Evolutionary conservation across 2,888 invertebrate species (phyloP), one percentile per base, ranked within the genome.

Genomic region (Clostera curtula): DNA sequence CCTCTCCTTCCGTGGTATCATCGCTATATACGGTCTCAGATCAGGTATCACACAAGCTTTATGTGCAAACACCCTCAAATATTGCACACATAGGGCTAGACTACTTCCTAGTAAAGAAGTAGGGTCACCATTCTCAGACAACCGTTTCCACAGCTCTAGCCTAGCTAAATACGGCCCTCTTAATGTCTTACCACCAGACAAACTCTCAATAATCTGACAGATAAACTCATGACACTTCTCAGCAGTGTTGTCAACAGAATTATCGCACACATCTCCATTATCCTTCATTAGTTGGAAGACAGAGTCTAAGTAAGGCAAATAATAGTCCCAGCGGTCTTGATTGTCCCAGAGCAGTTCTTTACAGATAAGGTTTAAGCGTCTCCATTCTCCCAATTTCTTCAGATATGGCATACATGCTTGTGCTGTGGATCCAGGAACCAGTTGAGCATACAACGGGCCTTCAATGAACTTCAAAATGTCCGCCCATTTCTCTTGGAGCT

Each of bases 41-140:
- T 98, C 97, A 5, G 90, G 88, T 34, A 94, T 93, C 34, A 93
- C 93, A 68, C 95, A 95, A 0, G 92, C 89, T 58, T 95, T 95
- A 50, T 92, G 89, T 2, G 96, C 96, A 72, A 97, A 97, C 43
- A 88, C 86, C 19, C 79, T 72, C 46, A 93, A 92, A 75, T 96
- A 97, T 48, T 92, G 89, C 35, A 91, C 82, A 60, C 96, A 88
- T 15, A 93, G 67, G 12, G 91, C 89, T 7, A 88, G 75, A 8
- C 88, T 86, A 51, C 90, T 88, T 1, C 91, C 91, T 11, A 89
- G 64, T 5, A 89, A 40, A 3, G 57, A 49, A 0, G 69, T 70
- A 6, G 88, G 86, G 51, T 89, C 86, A 4, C 86, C 83, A 6
- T 76, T 70, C 19, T 83, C 75, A 5, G 77, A 79, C 56, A 89